Conservation (phyloP, 2,888 invertebrate species). For the Eilema griseolum region DNA sequence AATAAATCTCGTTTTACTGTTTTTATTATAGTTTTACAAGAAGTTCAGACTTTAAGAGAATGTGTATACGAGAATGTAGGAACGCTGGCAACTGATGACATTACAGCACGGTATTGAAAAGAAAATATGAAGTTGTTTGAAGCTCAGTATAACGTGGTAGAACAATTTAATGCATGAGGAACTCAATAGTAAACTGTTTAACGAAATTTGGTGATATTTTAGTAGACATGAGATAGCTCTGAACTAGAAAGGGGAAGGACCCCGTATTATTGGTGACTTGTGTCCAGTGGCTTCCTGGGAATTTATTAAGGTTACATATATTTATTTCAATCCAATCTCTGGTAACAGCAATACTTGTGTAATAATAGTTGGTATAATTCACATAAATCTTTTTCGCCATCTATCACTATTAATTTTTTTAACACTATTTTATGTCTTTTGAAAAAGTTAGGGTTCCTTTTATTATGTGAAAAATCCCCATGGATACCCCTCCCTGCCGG, state of each 20-base stretch:
- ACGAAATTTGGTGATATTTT: neutral
- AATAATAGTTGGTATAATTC: too few species aligned
- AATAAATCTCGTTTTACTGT: conserved; percentile 9
- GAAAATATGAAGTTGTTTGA: neutral
- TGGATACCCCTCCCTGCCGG: too few species aligned
- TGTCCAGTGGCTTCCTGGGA: too few species aligned
- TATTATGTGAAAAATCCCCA: too few species aligned
- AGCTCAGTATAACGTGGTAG: neutral
- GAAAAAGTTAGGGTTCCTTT: too few species aligned
- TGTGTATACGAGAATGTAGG: conserved; percentile 8
- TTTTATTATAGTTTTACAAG: conserved; percentile 15
- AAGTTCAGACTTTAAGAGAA: conserved; percentile 28
- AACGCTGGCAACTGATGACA: conserved; percentile 15
- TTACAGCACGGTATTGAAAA: neutral
- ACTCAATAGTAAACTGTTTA: neutral
- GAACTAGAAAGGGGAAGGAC: neutral
- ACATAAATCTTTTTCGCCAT: too few species aligned
- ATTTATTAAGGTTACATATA: too few species aligned
- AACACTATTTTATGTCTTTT: too few species aligned
- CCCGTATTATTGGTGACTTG: too few species aligned
- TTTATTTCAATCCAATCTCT: too few species aligned
- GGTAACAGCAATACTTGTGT: too few species aligned
- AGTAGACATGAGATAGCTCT: neutral
- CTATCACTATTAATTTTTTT: too few species aligned
- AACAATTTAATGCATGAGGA: neutral